A percentile compares a stretch with the other conserved stretches of the same genome.
These are phyloP conservation scores for Drosophila erecta DNA, from an alignment of 1,140 invertebrate genomes.

Conservation along the genomic window DNA sequence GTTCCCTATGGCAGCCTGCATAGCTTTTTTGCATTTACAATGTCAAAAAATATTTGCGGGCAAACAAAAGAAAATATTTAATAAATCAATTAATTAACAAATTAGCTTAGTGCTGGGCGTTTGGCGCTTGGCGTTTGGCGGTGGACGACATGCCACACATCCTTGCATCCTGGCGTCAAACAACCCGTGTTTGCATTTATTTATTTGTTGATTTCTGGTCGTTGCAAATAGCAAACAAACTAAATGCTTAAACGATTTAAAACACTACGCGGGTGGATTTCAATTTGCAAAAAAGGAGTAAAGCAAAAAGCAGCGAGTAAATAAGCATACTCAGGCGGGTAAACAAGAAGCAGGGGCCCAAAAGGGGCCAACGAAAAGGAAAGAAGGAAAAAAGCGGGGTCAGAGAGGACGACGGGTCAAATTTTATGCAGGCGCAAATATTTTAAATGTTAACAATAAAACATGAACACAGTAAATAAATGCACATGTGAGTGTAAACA, in stretches of 20 bases:
- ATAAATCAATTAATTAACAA: not conserved
- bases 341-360: slow-evolving; percentile 19
- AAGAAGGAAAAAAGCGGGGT: slow-evolving; percentile 9
- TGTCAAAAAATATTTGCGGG: not conserved
- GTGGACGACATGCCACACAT: not conserved
- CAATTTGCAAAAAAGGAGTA: slow-evolving; percentile 16
- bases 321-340: slow-evolving; percentile 36
- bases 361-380: slow-evolving; percentile 17
- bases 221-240: slow-evolving; percentile 37
- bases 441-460: slow-evolving; percentile 81
- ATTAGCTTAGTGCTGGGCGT: not conserved
- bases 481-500: slow-evolving; percentile 34
- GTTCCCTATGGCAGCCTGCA: too few relatives aligned
- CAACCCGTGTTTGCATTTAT: not conserved
- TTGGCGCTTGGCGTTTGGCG: not conserved
- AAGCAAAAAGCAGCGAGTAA: slow-evolving; percentile 21
- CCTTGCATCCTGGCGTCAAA: not conserved
- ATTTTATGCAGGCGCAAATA: slow-evolving; percentile 76
- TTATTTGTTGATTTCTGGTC: slow-evolving; percentile 32
- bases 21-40: not conserved
- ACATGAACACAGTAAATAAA: slow-evolving; percentile 75
- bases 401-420: slow-evolving; percentile 30
- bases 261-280: slow-evolving; percentile 18
- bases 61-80: slow-evolving; percentile 6
- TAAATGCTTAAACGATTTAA: slow-evolving; percentile 54